A percentile compares a stretch with the other conserved stretches of the same genome.
Conservation (phyloP, 2,888 invertebrate species). For the Leptopilina myrica region DNA sequence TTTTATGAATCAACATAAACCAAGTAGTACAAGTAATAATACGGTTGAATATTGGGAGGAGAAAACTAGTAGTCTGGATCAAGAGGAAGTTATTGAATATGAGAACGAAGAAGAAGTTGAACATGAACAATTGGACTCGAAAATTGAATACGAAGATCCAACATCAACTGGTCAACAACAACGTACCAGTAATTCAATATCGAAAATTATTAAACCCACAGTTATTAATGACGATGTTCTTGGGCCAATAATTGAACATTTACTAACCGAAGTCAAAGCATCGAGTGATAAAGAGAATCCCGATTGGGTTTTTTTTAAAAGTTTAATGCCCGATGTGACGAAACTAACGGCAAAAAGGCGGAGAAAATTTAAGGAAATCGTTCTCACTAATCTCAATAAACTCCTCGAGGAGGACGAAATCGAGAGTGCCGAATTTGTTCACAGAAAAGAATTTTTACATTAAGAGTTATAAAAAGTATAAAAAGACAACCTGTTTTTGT, state of each 20-base stretch:
- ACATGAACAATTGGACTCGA: not conserved
- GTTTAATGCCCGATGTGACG: conserved; percentile 18
- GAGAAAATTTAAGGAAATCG: conserved; percentile 39
- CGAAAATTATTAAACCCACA: not conserved
- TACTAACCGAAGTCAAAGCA: conserved; percentile 5
- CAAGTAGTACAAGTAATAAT: not conserved
- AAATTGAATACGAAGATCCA: conserved; percentile 29
- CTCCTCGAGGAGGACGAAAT: conserved; percentile 24
- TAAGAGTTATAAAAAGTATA: too few relatives aligned
- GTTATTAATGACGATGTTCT: conserved; percentile 6
- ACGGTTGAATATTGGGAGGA: conserved; percentile 22
- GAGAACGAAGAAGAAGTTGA: conserved; percentile 32
- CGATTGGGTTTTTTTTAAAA: conserved; percentile 30
- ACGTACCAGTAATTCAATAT: not conserved
- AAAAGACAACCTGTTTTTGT: too few relatives aligned
- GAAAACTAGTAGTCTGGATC: conserved; percentile 27
- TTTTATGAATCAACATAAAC: conserved; percentile 32
- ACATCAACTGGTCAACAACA: not conserved
- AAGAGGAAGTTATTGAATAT: conserved; percentile 16
- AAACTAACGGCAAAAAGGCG: conserved; percentile 39
- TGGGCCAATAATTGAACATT: conserved; percentile 14
- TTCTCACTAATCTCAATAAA: conserved; percentile 22
- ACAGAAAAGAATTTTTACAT: too few relatives aligned
- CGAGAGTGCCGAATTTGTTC: not conserved
- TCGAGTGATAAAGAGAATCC: conserved; percentile 20